These are phyloP conservation scores for Rhodeus uyekii DNA, from an alignment of 2,797 vertebrate genomes.

Conservation along the genomic window DNA sequence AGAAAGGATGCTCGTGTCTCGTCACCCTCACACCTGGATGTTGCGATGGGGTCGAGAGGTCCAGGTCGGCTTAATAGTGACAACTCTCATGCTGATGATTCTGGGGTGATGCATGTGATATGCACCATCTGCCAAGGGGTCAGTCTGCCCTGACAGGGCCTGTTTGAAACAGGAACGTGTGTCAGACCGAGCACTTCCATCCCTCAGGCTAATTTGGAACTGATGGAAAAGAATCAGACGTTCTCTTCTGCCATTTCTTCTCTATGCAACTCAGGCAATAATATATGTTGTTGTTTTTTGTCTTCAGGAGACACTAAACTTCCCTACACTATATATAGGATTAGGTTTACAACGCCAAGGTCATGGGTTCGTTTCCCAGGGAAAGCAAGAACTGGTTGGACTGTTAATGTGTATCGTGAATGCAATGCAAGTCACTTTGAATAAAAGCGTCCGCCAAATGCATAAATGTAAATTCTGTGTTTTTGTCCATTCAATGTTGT, in stretches of 20 bases:
- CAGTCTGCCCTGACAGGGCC: slow-evolving; percentile 34
- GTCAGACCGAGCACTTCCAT: slow-evolving; percentile 13
- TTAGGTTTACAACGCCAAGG: too few species aligned
- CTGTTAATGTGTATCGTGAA: too few species aligned
- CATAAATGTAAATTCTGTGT: too few species aligned
- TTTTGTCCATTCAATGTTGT: neutral
- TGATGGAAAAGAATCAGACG: slow-evolving; percentile 30
- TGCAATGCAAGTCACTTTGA: too few species aligned
- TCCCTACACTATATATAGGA: neutral
- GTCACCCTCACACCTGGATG: slow-evolving; percentile 22
- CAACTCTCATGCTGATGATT: slow-evolving; percentile 42
- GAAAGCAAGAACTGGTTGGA: too few species aligned
- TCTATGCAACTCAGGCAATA: neutral
- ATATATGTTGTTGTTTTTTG: neutral
- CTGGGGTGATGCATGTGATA: slow-evolving; percentile 36
- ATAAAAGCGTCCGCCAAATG: too few species aligned
- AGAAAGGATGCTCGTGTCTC: slow-evolving; percentile 3
- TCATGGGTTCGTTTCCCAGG: too few species aligned
- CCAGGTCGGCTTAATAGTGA: slow-evolving; percentile 27
- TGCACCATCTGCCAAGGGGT: slow-evolving; percentile 37
- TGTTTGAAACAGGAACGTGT: slow-evolving; percentile 35
- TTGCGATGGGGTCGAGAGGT: slow-evolving; percentile 13
- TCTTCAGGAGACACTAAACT: neutral
- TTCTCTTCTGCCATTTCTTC: slow-evolving; percentile 6
- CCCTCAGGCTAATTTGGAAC: slow-evolving; percentile 27